Percentiles rank a stretch among this genome's conserved stretches.
Conservation (phyloP, 1,140 invertebrate species). For the Phymorhynchus buccinoides region DNA sequence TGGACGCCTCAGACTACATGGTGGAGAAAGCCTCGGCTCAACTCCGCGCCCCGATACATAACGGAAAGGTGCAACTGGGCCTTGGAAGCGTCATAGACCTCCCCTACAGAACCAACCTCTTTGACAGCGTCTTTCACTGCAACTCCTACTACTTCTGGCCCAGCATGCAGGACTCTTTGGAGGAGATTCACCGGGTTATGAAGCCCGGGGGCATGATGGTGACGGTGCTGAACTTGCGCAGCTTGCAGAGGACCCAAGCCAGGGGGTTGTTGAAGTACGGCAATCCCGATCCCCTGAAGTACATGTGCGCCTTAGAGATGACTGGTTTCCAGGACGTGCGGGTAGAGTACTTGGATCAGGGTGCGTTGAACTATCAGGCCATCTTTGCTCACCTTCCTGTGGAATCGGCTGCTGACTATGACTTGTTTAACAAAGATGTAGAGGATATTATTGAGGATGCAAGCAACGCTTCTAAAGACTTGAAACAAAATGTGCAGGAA, state of each 20-base stretch:
- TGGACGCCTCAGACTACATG: slow-evolving; percentile 59
- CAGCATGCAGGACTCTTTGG: slow-evolving; percentile 33
- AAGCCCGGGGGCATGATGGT: slow-evolving; percentile 57
- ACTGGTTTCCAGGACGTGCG: slow-evolving; percentile 57
- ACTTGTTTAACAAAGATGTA: too few species aligned
- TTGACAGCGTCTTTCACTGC: slow-evolving; percentile 60
- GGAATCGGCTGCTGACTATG: too few species aligned
- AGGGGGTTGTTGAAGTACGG: slow-evolving; percentile 53
- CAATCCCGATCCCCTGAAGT: slow-evolving; percentile 48
- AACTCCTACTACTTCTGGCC: slow-evolving; percentile 66
- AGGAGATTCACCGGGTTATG: slow-evolving; percentile 59
- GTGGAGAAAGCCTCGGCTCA: slow-evolving; percentile 42
- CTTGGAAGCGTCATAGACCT: slow-evolving; percentile 46
- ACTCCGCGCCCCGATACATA: slow-evolving; percentile 38
- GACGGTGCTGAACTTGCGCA: slow-evolving; percentile 47
- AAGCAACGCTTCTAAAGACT: too few species aligned
- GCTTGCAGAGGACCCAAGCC: slow-evolving; percentile 28
- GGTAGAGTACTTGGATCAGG: slow-evolving; percentile 45
- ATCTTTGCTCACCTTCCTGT: too few species aligned
- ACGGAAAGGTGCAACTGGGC: slow-evolving; percentile 52
- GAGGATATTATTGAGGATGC: too few species aligned
- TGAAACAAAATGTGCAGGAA: too few species aligned
- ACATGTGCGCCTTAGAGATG: slow-evolving; percentile 54
- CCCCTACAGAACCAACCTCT: slow-evolving; percentile 51
- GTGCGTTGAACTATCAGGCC: slow-evolving; percentile 42